These are phyloP conservation scores for Elmis aenea DNA, from an alignment of 2,888 invertebrate species.

Conservation along the genomic window DNA sequence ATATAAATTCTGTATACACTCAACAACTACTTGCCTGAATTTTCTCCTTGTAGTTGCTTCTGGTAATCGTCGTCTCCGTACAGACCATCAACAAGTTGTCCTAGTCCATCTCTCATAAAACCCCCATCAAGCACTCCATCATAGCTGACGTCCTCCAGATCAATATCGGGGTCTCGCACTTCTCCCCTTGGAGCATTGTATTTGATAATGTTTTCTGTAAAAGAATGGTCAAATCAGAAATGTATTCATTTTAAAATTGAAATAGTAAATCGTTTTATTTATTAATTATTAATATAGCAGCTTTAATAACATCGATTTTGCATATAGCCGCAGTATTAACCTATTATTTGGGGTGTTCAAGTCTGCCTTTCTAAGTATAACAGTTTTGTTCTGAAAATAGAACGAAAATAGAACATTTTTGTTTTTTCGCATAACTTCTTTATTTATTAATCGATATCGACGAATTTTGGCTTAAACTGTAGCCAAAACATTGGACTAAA, in stretches of 20 bases:
- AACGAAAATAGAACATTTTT: too few relatives aligned
- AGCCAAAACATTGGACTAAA: too few relatives aligned
- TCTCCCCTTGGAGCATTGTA: constrained; percentile 66
- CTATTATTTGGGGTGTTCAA: too few relatives aligned
- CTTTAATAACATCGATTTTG: constrained; percentile 1
- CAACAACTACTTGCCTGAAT: constrained; percentile 51
- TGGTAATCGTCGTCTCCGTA: constrained; percentile 64
- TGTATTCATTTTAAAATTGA: not conserved
- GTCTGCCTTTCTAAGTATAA: too few relatives aligned
- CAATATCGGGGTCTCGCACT: constrained; percentile 56
- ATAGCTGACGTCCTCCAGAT: constrained; percentile 74
- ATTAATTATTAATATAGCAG: not conserved
- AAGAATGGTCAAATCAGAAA: constrained; percentile 19
- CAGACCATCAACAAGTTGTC: constrained; percentile 75
- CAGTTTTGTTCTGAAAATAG: too few relatives aligned
- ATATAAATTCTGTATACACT: too few relatives aligned
- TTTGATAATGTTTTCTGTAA: constrained; percentile 61
- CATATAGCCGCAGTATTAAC: too few relatives aligned
- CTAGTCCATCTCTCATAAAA: constrained; percentile 64
- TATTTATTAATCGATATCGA: too few relatives aligned
- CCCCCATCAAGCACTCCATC: constrained; percentile 62
- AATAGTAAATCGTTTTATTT: not conserved
- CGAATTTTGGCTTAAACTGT: too few relatives aligned
- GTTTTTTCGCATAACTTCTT: too few relatives aligned
- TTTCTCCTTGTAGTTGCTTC: constrained; percentile 54